Base-by-base conservation (phyloP, 2,797 vertebrate species). In the Chelmon rostratus region DNA sequence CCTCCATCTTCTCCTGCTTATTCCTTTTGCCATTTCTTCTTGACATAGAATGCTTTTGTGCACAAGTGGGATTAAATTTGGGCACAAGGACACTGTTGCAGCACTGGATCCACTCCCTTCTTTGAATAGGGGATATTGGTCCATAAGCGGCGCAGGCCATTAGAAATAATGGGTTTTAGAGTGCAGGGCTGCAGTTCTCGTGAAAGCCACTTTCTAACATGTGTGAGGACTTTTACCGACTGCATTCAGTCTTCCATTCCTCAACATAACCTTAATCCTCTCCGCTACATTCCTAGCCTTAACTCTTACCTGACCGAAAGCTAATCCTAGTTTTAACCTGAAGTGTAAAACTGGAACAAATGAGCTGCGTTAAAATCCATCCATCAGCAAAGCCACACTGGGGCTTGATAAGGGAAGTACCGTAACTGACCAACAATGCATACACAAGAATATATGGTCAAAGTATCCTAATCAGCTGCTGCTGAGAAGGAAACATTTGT, bases 151-250 rank as follows among this genome's bases (percentile, higher is more conserved):
- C 25, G 37, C 2, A 61, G 54, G 73, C 83, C 87, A 85, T 92
- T 85, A 87, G 69, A 85, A 85, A 86, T 87, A 91, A 92, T 89
- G 77, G 84, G 31, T 90, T 90, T 91, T 87, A 90, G 83, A 90
- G 91, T 90, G 84, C 81, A 73, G 59, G 76, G 50, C 80, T 74
- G 73, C 31, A 74, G 67, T 64, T 70, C 76, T 79, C 75, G 56
- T 47, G 58, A 89, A 87, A 86, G 73, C 67, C 62, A 78, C 76
- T 87, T 89, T 54, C 71, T 47, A 19, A 75, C 78, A 76, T 61
- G 49, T 86, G 79, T 66, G 71, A 78, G 73, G 76, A 74, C 72
- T 65, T 88, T 78, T 28, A 75, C 76, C 19, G 70, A 59, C 74
- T 65, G 72, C 73, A 16, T 76, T 69, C 70, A 23, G 79, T 79